Base-by-base conservation (phyloP, 1,140 invertebrate species). In the Pseudomyrmex gracilis region DNA sequence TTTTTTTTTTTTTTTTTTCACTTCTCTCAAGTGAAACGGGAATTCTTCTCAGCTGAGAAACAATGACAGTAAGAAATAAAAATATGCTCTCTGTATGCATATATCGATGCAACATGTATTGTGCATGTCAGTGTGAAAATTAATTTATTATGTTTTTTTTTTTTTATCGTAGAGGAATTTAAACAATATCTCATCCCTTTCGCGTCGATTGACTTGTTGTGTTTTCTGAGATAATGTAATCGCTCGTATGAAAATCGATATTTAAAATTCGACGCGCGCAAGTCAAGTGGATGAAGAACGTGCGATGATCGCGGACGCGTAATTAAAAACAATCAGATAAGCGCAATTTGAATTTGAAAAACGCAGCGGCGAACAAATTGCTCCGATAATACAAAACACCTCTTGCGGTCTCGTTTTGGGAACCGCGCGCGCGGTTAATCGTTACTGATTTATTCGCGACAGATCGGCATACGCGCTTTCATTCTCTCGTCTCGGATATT, bases 401-500 rank as follows among this genome's bases (percentile, higher is more conserved):
- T 34, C 0, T 0, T 34, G 3, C 34, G 3, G 34, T 7, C 34
- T 34, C 34, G 34, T 34, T 34, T 60, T 61, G 12, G 17, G 22
- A 49, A 73, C n/a, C 17, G 3, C 24, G 9, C 2, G 15, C 34
- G 45, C 43, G n/a, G 13, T 15, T 7, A 2, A 34, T 34, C 4
- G 5, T 22, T 9, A 9, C 24, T 17, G 64, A 17, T 55, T 10
- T 45, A 24, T 77, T 43, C 34, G 10, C 34, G 10, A 12, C 47
- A 34, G 15, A 47, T 47, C 45, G 51, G 10, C 45, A 57, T 60
- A 12, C 24, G 20, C 22, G 34, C 55, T 80, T 71, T 20, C 43
- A 71, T 71, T 71, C 53, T 80, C 34, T 34, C 5, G 34, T 15
- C 53, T 47, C 24, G 58, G 71, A 68, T 80, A 70, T 84, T 87